These are phyloP conservation scores for Tauraco erythrolophus DNA, from an alignment of 2,113 vertebrate species.

Conservation along the genomic window DNA sequence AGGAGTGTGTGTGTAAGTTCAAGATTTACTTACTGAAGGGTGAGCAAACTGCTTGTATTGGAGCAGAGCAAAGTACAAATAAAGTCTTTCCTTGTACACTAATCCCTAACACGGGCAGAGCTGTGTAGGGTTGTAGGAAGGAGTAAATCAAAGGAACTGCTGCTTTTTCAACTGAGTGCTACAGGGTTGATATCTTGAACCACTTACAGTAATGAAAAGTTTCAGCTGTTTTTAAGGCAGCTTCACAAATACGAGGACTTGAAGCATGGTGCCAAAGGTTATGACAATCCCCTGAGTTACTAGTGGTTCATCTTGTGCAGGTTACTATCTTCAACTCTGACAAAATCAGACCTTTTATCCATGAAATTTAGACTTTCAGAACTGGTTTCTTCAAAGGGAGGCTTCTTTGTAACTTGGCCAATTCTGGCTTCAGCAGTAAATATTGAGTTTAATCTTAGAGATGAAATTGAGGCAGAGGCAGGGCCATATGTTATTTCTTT, in stretches of 20 bases:
- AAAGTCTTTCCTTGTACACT: not conserved
- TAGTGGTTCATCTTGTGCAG: not conserved
- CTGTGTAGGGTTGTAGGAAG: not conserved
- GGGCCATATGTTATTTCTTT: not conserved
- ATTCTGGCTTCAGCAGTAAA: not conserved
- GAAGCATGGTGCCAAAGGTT: not conserved
- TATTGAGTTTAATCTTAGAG: not conserved
- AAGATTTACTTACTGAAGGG: not conserved
- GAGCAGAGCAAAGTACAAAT: not conserved
- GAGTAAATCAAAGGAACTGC: not conserved
- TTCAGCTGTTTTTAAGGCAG: not conserved
- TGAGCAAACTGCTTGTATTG: not conserved
- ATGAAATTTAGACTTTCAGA: not conserved
- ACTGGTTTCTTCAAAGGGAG: not conserved
- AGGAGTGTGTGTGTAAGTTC: not conserved
- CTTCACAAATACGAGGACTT: not conserved
- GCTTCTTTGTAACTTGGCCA: not conserved
- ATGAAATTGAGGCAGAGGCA: not conserved
- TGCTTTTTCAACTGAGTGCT: not conserved
- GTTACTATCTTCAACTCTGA: not conserved
- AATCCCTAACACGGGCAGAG: not conserved
- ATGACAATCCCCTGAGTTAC: fast-evolving
- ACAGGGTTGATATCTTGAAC: not conserved
- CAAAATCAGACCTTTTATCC: not conserved
- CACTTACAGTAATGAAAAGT: not conserved